These are phyloP conservation scores for Dryoscopus gambensis DNA, from an alignment of 2,113 vertebrate species.

Conservation along the genomic window DNA sequence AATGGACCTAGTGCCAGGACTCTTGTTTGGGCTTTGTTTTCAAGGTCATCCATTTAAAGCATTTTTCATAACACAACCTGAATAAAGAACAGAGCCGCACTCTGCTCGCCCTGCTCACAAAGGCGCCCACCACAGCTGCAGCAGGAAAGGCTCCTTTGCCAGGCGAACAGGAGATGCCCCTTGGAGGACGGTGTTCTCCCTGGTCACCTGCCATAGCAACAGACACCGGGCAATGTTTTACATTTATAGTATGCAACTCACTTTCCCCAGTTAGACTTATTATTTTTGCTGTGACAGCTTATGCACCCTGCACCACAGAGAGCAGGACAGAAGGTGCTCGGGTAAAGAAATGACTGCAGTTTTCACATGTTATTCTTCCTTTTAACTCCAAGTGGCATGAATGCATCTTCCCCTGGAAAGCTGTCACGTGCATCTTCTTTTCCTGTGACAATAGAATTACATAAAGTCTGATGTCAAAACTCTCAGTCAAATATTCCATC, in stretches of 20 bases:
- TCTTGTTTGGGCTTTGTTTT: background rate
- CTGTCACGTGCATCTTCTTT: background rate
- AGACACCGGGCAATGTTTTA: background rate
- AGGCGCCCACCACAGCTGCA: accelerated
- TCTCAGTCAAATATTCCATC: background rate
- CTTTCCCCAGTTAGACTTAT: background rate
- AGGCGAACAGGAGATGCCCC: background rate
- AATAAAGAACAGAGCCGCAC: background rate
- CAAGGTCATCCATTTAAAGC: background rate
- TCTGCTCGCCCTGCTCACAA: background rate
- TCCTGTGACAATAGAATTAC: background rate
- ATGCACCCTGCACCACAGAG: background rate
- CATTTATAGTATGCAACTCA: background rate
- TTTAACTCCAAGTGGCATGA: background rate
- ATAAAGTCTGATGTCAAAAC: background rate
- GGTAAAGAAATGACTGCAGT: background rate
- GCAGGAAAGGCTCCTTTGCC: background rate
- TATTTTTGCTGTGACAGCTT: background rate
- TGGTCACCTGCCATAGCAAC: background rate
- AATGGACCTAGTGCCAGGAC: background rate
- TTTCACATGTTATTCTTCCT: background rate
- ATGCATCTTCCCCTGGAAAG: background rate
- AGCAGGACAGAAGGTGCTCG: background rate
- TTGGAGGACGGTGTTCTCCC: background rate
- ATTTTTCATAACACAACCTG: background rate